Percentiles rank a stretch among this genome's conserved stretches.
phyloP scores from a whole-genome alignment of 2,888 invertebrate species.

The Atherix ibis region DNA sequence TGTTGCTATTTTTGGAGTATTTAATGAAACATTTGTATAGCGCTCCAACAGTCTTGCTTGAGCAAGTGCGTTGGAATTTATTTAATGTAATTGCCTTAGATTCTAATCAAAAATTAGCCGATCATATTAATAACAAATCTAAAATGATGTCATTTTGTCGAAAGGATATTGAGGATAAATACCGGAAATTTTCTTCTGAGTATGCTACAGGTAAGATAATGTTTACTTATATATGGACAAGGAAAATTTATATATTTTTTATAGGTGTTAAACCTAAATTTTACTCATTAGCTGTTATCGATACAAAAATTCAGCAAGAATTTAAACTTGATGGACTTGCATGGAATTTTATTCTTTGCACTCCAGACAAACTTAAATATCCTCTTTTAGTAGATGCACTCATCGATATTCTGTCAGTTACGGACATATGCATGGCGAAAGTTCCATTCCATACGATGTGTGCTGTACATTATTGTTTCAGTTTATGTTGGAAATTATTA shows the following conservation, averaged over 20 bases:
- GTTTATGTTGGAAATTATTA: conserved; percentile 44
- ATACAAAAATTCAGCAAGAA: conserved; percentile 48
- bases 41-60: conserved; percentile 68
- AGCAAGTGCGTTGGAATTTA: conserved; percentile 77
- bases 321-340: conserved; percentile 87
- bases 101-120: conserved; percentile 37
- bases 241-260: no score
- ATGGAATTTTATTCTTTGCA: conserved; percentile 85
- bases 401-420: conserved; percentile 65
- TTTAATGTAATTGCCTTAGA: conserved; percentile 47
- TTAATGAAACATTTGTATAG: conserved; percentile 91
- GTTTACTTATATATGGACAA: no score
- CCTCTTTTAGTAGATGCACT: conserved; percentile 72
- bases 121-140: conserved; percentile 35
- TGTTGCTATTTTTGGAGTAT: conserved; percentile 80
- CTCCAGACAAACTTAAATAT: conserved; percentile 81
- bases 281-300: conserved; percentile 72
- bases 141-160: conserved; percentile 52
- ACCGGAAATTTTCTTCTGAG: conserved; percentile 40
- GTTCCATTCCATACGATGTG: conserved; percentile 49
- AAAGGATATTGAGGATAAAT: conserved; percentile 61
- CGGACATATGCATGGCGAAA: conserved; percentile 47
- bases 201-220: conserved; percentile 23
- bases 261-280: conserved; percentile 72
- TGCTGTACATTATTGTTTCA: conserved; percentile 82